Evolutionary conservation across 2,888 invertebrate species (phyloP), one percentile per base, ranked within the genome.

Genomic region (Gisinianus flammeolus): DNA sequence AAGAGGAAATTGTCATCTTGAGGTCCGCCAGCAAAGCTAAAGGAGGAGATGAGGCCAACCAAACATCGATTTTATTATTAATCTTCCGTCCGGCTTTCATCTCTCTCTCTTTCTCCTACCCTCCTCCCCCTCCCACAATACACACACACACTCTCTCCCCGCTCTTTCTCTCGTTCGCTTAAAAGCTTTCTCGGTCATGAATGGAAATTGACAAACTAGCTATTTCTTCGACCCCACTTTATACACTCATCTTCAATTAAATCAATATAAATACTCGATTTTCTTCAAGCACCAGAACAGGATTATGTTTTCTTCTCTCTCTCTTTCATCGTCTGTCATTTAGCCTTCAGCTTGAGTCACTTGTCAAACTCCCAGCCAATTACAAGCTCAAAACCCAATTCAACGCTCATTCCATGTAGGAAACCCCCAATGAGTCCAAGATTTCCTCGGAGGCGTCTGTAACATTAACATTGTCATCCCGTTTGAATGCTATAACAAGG

Each of bases 41-140:
- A 31, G 54, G 35, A 73, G 44, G 31, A 54, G 77, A 67, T 64
- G 79, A 79, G 76, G 72, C 71, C 66, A 70, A 71, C 79, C 66
- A 33, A 70, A 71, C 79, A 80, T 80, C 76, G 80, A 80, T 80
- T 80, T 80, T n/a, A 79, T 80, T 80, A 80, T 79, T 80, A 80
- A 79, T 77, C 76, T 70, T 78, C 66, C 76, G 19, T 26, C 56
- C 58, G 62, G 58, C 74, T 78, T 80, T 58, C 73, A 71, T 74
- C 69, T 68, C 66, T 56, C 68, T 67, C 33, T 16, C 73, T 72
- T 24, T 54, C 24, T n/a, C 12, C 24, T 35, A 4, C 56, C 12
- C n/a, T n/a, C n/a, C 56, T 58, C 24, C 56, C 19, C n/a, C 22
- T n/a, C 22, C 56, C 2, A n/a, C 24, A 28, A 26, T 44, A 12